Percentiles rank a stretch among this genome's conserved stretches.
phyloP scores from a whole-genome alignment of 2,113 vertebrate genomes.

The Alosa alosa region DNA sequence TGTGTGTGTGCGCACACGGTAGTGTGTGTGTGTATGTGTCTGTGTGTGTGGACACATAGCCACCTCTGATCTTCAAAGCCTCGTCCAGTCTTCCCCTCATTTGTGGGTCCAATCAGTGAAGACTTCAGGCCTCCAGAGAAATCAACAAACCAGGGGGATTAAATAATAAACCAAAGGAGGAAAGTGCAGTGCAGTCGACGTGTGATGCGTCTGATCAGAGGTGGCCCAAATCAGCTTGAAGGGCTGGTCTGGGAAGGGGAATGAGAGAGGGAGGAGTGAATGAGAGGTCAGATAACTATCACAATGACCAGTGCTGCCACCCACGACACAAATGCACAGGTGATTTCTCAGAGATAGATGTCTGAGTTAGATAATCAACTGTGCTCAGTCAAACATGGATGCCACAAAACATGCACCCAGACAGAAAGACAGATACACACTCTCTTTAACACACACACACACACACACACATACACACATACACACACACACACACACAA shows the following conservation, averaged over 20 bases:
- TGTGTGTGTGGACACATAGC: not conserved
- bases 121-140: not conserved
- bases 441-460: not conserved
- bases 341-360: not conserved
- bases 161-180: not conserved
- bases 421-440: not conserved
- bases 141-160: not conserved
- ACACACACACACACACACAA: no score
- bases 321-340: no score
- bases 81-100: not conserved
- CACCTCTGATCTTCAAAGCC: constrained; percentile 5
- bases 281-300: not conserved
- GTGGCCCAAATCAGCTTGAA: not conserved
- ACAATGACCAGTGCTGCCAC: no score
- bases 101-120: not conserved
- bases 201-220: not conserved
- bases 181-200: not conserved
- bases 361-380: not conserved
- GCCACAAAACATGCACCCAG: not conserved
- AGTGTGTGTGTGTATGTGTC: not conserved
- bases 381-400: not conserved
- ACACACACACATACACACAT: not conserved
- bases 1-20: no score
- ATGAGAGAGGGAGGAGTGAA: no score
- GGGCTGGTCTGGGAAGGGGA: not conserved